Evolutionary conservation across 2,888 invertebrate species (phyloP), one percentile per base, ranked within the genome.

Genomic region (Microctonus hyperodae): DNA sequence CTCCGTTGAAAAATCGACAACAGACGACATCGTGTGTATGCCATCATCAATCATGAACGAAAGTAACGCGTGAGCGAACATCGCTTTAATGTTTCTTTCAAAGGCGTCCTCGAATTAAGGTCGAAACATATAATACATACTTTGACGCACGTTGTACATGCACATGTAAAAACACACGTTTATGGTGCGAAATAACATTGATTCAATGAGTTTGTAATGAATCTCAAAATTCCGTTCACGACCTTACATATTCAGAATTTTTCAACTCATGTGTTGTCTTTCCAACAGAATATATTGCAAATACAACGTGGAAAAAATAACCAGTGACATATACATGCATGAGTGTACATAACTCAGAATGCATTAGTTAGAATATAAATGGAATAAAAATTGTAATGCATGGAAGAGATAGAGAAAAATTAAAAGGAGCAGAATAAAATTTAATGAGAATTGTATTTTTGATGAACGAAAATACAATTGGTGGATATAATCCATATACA

Each of bases 41-140:
- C 60, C 22, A 65, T 60, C 65, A 65, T 65, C 60, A 65, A 65
- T 65, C 65, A 65, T 51, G 65, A 51, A 65, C 60, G 44, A 65
- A 40, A 65, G 60, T 55, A 55, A 53, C 60, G 51, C 65, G 44
- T 44, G 44, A 44, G 16, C 44, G 44, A 16, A 44, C 20, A 44
- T 6, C 16, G 16, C 44, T 5, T 2, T 16, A 44, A 16, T 9
- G 31, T 31, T 51, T 50, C 37, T 51, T 53, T 65, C 59, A 60
- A 65, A 65, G 65, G 60, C 55, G 53, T 60, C 60, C 50, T 60
- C 33, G 60, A 31, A 60, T 60, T 60, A 60, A 60, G 60, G 60
- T 60, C 60, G 22, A 60, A 60, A 44, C 16, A 16, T 16, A 44
- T 16, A 44, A 44, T 16, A 44, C 35, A 31, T 33, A 50, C 48